Evolutionary conservation across 2,888 invertebrate species (phyloP), one percentile per base, ranked within the genome.

Genomic region (Meiosimyza decipiens): DNA sequence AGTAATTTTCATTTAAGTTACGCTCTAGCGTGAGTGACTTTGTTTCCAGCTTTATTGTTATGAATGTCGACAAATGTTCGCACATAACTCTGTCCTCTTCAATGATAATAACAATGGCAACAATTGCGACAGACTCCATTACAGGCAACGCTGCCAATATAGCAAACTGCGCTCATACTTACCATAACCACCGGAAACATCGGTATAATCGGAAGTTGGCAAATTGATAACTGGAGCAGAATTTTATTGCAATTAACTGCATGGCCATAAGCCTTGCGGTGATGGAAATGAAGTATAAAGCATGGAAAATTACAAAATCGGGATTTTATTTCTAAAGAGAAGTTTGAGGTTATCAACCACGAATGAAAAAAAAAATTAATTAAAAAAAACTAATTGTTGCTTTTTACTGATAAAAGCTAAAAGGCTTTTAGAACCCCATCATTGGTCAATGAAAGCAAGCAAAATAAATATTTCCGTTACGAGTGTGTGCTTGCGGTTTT

Each of bases 141-240:
- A 64, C 22, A 50, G 22, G 18, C 49, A 18, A 64, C 12, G 18
- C 40, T 40, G 40, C 40, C 40, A 40, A 40, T 40, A 40, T 18
- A 51, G 28, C 64, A 50, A 64, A 22, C 11, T 22, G 3, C 33
- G 5, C 6, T 60, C 22, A 13, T 9, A 16, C 13, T n/a, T 15
- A 18, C 6, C 11, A 16, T 47, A 49, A 47, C 63, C 63, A 63
- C 63, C 16, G 62, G 47, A 40, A 33, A 33, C 40, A 49, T 11
- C 63, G 18, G 18, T 49, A 40, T 63, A 40, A 47, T 18, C 63
- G 63, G 47, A 63, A 63, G 63, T 63, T 63, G 47, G 18, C 52
- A 71, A 63, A 54, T 71, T 62, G 62, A 47, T 63, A 71, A 63
- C 28, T 71, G 18, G 70, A 71, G 70, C 70, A 71, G 50, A 28